phyloP scores from a whole-genome alignment of 2,888 invertebrate genomes.

The Trichacis sp. region DNA sequence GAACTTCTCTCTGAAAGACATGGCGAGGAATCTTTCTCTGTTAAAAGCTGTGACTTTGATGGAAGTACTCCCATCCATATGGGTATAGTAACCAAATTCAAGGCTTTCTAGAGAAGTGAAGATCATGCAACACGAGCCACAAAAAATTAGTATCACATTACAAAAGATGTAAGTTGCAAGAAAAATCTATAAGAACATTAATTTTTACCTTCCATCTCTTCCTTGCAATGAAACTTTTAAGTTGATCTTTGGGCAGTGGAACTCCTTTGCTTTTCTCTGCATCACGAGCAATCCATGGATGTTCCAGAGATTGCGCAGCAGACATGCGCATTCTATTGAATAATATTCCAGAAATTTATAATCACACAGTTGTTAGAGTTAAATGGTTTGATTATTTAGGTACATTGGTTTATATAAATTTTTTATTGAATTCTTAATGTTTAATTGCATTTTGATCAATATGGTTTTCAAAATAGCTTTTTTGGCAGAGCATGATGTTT shows the following conservation, averaged over 20 bases:
- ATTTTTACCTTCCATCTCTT: slow-evolving; percentile 84
- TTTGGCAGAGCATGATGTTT: too few relatives aligned
- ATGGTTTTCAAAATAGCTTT: too few relatives aligned
- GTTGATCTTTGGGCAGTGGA: slow-evolving; percentile 82
- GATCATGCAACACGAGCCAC: slow-evolving; percentile 42
- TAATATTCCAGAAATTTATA: too few relatives aligned
- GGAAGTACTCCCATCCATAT: too few relatives aligned
- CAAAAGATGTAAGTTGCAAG: too few relatives aligned
- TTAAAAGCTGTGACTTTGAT: slow-evolving; percentile 52
- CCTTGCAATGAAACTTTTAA: slow-evolving; percentile 84
- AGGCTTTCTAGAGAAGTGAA: slow-evolving; percentile 8
- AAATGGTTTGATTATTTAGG: too few relatives aligned
- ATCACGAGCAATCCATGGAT: slow-evolving; percentile 82
- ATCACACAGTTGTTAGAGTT: too few relatives aligned
- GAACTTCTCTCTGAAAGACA: slow-evolving; percentile 22
- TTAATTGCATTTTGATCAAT: too few relatives aligned
- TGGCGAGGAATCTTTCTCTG: slow-evolving; percentile 23
- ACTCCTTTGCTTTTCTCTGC: slow-evolving; percentile 76
- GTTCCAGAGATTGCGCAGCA: slow-evolving; percentile 79
- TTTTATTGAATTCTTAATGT: too few relatives aligned
- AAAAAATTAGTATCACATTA: slow-evolving; percentile 15
- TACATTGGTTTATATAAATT: too few relatives aligned
- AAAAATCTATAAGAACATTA: too few relatives aligned
- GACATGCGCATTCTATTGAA: slow-evolving; percentile 75
- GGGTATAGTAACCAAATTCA: too few relatives aligned